Evolutionary conservation across 2,888 invertebrate species (phyloP), one percentile per base, ranked within the genome.

Genomic region (Adelphocoris suturalis): DNA sequence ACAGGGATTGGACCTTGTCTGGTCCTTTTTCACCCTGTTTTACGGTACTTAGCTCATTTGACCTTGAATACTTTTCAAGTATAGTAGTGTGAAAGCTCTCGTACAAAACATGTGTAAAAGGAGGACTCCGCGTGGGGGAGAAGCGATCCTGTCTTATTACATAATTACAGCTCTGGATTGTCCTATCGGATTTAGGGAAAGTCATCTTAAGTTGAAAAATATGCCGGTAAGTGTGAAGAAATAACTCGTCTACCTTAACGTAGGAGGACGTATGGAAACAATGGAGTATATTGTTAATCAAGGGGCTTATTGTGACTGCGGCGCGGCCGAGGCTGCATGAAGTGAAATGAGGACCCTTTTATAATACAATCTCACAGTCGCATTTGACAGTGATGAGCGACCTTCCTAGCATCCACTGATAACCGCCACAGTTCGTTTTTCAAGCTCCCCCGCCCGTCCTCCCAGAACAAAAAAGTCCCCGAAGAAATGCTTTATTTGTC

Each of bases 291-390:
- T 68, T 68, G 68, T 68, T 68, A 68, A 68, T 68, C 68, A 68
- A 68, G 23, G 68, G 68, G 68, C 23, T 68, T 68, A 68, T 68
- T 68, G 68, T 68, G 68, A 68, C 68, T 23, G 2, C 19, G n/a
- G 57, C 19, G 19, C 23, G 68, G 11, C 19, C 7, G 16, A 4
- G 19, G 61, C 19, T 61, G 61, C 23, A 5, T 19, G 68, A 23
- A 68, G 68, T 68, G 68, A 68, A 68, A 68, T 19, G 68, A 68
- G 23, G 19, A 68, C 68, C 68, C 68, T 68, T 68, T 68, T 68
- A 61, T 61, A 61, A 61, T 61, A 68, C 68, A 68, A 68, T 19
- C 23, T 23, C 68, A 4, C 23, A 68, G 68, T 14, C 23, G 23
- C 0, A 23, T 5, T 19, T 68, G 68, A 68, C 68, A 68, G 68